These are phyloP conservation scores for Cranoglanis bouderius DNA, from an alignment of 2,113 vertebrate species.

Conservation along the genomic window DNA sequence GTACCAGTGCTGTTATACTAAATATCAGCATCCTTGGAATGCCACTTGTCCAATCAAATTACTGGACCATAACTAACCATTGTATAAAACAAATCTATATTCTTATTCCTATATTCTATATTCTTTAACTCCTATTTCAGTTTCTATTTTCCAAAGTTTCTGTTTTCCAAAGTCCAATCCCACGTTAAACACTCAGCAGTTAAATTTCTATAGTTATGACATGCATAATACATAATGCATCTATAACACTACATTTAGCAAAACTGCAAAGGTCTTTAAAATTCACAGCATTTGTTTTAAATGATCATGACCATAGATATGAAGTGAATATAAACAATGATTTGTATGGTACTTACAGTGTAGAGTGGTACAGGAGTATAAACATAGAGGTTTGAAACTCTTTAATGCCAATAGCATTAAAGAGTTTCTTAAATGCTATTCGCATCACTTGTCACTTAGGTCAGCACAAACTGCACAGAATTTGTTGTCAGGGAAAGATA, in stretches of 20 bases:
- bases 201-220: neutral
- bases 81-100: neutral
- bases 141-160: neutral
- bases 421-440: neutral
- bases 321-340: too few relatives aligned
- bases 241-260: neutral
- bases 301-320: neutral
- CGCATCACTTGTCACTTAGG: neutral
- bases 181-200: neutral
- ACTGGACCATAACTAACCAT: neutral
- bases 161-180: neutral
- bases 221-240: neutral
- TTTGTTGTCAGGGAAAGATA: neutral
- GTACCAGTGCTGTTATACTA: neutral
- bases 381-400: too few relatives aligned
- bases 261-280: neutral
- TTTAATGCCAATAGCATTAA: too few relatives aligned
- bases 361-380: neutral
- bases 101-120: neutral
- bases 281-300: neutral
- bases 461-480: neutral
- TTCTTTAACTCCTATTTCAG: neutral
- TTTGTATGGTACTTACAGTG: neutral
- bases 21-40: neutral
- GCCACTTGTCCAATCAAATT: neutral